Conservation (phyloP, 2,888 invertebrate species). For the Vanessa cardui region DNA sequence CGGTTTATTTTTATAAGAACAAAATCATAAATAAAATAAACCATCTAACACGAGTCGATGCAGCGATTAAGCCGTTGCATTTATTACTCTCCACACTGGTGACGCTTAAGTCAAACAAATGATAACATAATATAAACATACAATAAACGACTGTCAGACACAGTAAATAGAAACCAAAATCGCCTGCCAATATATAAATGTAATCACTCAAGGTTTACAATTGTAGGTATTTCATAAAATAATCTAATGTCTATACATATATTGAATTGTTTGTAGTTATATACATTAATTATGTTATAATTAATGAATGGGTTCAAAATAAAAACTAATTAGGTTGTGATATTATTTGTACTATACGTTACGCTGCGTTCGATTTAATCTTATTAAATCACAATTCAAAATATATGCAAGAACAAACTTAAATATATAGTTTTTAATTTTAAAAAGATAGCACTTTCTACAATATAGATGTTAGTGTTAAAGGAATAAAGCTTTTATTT, state of each 20-base stretch:
- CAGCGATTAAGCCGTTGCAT: background rate
- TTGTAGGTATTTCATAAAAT: background rate
- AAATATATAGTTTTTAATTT: too few species aligned
- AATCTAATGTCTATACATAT: background rate
- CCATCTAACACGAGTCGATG: background rate
- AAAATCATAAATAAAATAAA: background rate
- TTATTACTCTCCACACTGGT: background rate
- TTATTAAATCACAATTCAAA: too few species aligned
- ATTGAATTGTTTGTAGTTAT: background rate
- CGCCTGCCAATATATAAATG: background rate
- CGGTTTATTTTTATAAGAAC: too few species aligned
- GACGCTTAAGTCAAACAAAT: background rate
- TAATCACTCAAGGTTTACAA: slow-evolving; percentile 5
- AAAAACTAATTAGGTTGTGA: too few species aligned
- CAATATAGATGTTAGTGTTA: too few species aligned
- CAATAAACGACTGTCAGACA: background rate
- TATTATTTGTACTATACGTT: too few species aligned
- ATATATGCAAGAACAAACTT: too few species aligned
- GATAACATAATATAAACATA: background rate
- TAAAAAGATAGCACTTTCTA: too few species aligned
- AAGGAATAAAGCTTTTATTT: too few species aligned
- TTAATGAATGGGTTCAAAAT: too few species aligned
- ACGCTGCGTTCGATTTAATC: too few species aligned
- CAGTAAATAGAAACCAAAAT: background rate
- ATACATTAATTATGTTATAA: too few species aligned